phyloP scores from a whole-genome alignment of 2,113 vertebrate species.

The Gymnocephalus cernua region DNA sequence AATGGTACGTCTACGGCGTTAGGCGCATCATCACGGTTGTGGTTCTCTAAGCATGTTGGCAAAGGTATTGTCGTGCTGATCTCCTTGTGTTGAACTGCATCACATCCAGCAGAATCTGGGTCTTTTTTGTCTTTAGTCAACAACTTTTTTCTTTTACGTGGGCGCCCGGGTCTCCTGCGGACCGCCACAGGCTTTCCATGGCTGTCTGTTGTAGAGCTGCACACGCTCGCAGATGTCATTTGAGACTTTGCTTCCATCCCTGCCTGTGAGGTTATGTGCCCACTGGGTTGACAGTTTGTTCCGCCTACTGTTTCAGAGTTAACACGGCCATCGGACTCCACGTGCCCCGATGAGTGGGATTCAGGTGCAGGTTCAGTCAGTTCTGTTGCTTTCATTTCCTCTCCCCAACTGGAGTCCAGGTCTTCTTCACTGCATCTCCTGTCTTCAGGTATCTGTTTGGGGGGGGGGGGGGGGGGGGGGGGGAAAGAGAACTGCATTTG shows the following conservation, averaged over 20 bases:
- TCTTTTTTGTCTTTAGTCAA: neutral
- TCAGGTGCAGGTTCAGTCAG: conserved; percentile 2
- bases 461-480: conserved; percentile 8
- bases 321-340: conserved; percentile 14
- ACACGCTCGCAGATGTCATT: conserved; percentile 12
- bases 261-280: neutral
- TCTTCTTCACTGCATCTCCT: conserved; percentile 40
- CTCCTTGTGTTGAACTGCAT: conserved; percentile 44
- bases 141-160: conserved; percentile 1
- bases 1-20: neutral
- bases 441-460: conserved; percentile 51
- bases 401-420: conserved; percentile 17
- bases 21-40: conserved; percentile 17
- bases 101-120: neutral
- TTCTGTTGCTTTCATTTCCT: conserved; percentile 34
- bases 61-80: conserved; percentile 41
- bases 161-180: conserved; percentile 49
- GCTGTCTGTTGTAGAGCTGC: conserved; percentile 44
- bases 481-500: neutral
- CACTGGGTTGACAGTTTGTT: conserved; percentile 13
- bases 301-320: conserved; percentile 18
- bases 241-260: conserved; percentile 32
- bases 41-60: conserved; percentile 31
- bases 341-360: conserved; percentile 15
- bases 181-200: neutral